A percentile compares a stretch with the other conserved stretches of the same genome.
phyloP scores from a whole-genome alignment of 30 jellyfish, hydroid and myxozoan genomes.

The Hydractinia echinata region DNA sequence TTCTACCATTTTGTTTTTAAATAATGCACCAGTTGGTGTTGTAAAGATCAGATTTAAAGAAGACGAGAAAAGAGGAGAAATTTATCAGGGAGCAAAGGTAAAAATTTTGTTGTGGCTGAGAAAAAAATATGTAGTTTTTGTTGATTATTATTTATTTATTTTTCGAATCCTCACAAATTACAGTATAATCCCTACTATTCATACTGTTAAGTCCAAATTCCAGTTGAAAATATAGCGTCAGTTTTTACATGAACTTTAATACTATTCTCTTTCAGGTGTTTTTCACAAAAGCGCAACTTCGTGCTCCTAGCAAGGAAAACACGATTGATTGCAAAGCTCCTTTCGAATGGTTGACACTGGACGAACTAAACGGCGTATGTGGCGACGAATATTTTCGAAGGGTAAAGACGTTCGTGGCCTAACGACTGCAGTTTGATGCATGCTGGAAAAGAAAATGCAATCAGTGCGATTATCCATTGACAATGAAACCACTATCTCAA shows the following conservation, averaged over 20 bases:
- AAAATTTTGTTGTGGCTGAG: neutral
- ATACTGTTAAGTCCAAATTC: too few species aligned
- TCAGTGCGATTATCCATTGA: too few species aligned
- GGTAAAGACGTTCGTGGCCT: neutral
- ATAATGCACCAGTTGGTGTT: slow-evolving; percentile 29
- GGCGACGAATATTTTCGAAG: slow-evolving; percentile 5
- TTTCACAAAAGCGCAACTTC: slow-evolving; percentile 1
- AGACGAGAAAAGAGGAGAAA: slow-evolving; percentile 18
- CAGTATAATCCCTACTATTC: too few species aligned
- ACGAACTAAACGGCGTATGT: neutral
- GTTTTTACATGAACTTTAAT: neutral
- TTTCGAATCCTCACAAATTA: too few species aligned
- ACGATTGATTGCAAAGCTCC: neutral
- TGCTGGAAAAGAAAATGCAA: too few species aligned
- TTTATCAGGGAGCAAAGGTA: slow-evolving; percentile 39
- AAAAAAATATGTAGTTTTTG: too few species aligned
- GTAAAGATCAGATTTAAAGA: slow-evolving; percentile 20
- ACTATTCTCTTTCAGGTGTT: slow-evolving; percentile 1
- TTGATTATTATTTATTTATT: too few species aligned
- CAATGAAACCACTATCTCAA: too few species aligned
- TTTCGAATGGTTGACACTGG: slow-evolving; percentile 11
- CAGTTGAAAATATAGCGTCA: too few species aligned
- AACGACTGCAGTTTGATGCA: neutral
- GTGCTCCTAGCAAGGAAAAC: neutral
- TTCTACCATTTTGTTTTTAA: slow-evolving; percentile 7